These are phyloP conservation scores for rat (Rattus norvegicus) DNA, from an alignment of 2,113 vertebrate genomes.

Conservation along the genomic window GRCr8 NC_086022.1:86270001-86270500, in stretches of 20 bases:
- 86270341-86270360: too few relatives aligned
- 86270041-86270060: background rate
- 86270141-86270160: background rate
- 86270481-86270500: too few relatives aligned
- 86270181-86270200: too few relatives aligned
- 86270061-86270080: background rate
- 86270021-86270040: background rate
- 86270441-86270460: background rate
- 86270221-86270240: accelerated
- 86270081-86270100: too few relatives aligned
- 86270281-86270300: background rate
- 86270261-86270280: accelerated
- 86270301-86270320: background rate
- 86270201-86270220: background rate
- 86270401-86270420: background rate
- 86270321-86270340: too few relatives aligned
- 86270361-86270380: background rate
- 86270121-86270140: background rate
- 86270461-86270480: background rate
- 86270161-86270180: background rate
- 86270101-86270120: background rate
- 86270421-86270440: background rate
- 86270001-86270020: background rate
- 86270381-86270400: background rate
- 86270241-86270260: too few relatives aligned